Evolutionary conservation across 1,140 invertebrate species (phyloP), one percentile per base, ranked within the genome.

Genomic region (Drosophila nikananu): DNA sequence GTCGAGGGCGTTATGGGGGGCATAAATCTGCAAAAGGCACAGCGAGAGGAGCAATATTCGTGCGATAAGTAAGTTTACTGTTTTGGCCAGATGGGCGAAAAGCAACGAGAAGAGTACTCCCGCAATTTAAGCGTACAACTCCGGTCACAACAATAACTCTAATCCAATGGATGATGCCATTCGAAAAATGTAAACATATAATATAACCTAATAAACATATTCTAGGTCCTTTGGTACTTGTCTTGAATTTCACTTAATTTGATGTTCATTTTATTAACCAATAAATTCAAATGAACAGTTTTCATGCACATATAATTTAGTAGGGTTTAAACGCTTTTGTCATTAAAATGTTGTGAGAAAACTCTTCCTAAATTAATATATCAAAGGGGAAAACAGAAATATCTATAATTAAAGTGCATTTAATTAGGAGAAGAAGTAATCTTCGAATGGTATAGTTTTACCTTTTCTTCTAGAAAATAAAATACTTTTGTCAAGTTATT

Each of bases 1-100:
- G 97, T 96, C 30, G 97, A 97, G 48, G 97, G 96, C 37, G 97
- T 98, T 84, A 98, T 97, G 59, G 98, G 98, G 63, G 98, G 97
- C 97, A 99, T 99, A 93, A 98, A 99, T 91, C 95, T 96, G 91
- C n/a, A 87, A 81, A 55, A 35, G 44, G 66, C 79, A 58, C 57
- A 39, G 60, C 12, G 25, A 25, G 30, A 37, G 32, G 44, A 59
- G 25, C 35, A 37, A 35, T 39, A 57, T 41, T 51, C 15, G 54
- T 23, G 19, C 54, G 71, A 79, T 81, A 70, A 86, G 63, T 78
- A 67, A 60, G 83, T 82, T 64, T 65, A 41, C 61, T 64, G 52
- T 42, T 42, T 73, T 25, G 68, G 44, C 55, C 55, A 46, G 44
- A 37, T 37, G 55, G 44, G 67, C 8, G 23, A 62, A 52, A 25